These are phyloP conservation scores for Halesus radiatus DNA, from an alignment of 1,140 invertebrate genomes.

Conservation along the genomic window DNA sequence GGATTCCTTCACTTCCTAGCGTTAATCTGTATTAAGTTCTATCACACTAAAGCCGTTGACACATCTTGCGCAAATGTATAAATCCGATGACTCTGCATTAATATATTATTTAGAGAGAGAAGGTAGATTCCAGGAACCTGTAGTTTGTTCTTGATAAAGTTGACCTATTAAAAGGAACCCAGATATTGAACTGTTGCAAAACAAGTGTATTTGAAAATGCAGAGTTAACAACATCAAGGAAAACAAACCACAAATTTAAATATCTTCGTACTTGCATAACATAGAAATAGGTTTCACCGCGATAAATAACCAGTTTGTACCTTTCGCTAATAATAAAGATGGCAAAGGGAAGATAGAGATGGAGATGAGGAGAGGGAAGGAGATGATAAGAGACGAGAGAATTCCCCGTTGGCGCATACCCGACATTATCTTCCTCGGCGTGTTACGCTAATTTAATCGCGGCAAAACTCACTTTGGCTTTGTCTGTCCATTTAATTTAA, in stretches of 20 bases:
- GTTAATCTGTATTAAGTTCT: not conserved
- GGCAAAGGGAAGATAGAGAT: not conserved
- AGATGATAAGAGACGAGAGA: not conserved
- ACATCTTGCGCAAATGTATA: not conserved
- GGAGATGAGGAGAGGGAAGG: not conserved
- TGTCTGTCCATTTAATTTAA: slow-evolving; percentile 53
- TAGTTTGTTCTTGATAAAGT: too few relatives aligned
- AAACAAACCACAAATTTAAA: too few relatives aligned
- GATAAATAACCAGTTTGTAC: too few relatives aligned
- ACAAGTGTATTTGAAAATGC: too few relatives aligned
- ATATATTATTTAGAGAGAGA: too few relatives aligned
- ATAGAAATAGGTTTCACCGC: too few relatives aligned
- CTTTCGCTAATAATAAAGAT: too few relatives aligned
- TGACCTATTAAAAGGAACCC: too few relatives aligned
- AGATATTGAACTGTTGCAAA: too few relatives aligned
- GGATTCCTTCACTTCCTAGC: slow-evolving; percentile 1
- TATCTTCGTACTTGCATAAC: too few relatives aligned
- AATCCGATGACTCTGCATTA: not conserved
- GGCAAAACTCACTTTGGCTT: slow-evolving; percentile 54
- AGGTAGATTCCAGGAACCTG: too few relatives aligned
- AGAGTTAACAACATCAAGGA: too few relatives aligned
- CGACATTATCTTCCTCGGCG: slow-evolving; percentile 45
- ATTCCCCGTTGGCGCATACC: slow-evolving; percentile 40
- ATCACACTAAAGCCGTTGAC: not conserved
- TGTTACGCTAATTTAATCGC: slow-evolving; percentile 55